These are phyloP conservation scores for Parascotia fuliginaria DNA, from an alignment of 2,888 invertebrate species.

Conservation along the genomic window DNA sequence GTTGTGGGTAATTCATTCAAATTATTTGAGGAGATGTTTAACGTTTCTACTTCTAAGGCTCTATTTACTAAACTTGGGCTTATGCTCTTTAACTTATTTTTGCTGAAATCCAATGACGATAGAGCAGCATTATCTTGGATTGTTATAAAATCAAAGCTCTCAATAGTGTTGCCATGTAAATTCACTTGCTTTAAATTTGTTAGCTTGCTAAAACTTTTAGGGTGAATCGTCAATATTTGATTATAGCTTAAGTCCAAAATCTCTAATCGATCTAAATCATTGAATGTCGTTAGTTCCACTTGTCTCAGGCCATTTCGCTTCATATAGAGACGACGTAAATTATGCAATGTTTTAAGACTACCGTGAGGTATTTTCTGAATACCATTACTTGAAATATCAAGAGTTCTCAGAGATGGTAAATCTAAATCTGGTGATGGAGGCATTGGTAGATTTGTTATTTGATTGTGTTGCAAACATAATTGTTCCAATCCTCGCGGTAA, in stretches of 20 bases:
- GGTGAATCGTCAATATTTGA: conserved; percentile 88
- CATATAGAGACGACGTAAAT: conserved; percentile 89
- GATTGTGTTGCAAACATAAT: conserved; percentile 89
- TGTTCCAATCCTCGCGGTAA: conserved; percentile 92
- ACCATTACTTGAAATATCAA: conserved; percentile 91
- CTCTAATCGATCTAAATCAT: conserved; percentile 89
- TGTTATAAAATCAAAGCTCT: conserved; percentile 88
- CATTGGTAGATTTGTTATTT: conserved; percentile 88
- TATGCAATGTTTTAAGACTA: conserved; percentile 88
- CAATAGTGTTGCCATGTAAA: conserved; percentile 91
- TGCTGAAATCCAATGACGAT: conserved; percentile 90
- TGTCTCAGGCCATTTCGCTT: conserved; percentile 90
- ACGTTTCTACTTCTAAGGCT: conserved; percentile 88
- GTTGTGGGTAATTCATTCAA: conserved; percentile 90
- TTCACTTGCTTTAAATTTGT: conserved; percentile 89
- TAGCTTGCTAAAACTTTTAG: conserved; percentile 88
- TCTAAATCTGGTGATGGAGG: conserved; percentile 89
- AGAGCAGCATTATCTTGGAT: conserved; percentile 88
- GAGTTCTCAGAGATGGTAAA: conserved; percentile 89
- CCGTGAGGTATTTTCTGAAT: conserved; percentile 89
- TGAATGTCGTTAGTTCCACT: conserved; percentile 89
- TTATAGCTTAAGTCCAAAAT: conserved; percentile 91
- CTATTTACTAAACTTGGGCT: conserved; percentile 87
- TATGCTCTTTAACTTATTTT: conserved; percentile 90
- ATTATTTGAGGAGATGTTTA: conserved; percentile 92